Evolutionary conservation across 2,888 invertebrate species (phyloP), one percentile per base, ranked within the genome.

Genomic region (Holacanthella duospinosa): DNA sequence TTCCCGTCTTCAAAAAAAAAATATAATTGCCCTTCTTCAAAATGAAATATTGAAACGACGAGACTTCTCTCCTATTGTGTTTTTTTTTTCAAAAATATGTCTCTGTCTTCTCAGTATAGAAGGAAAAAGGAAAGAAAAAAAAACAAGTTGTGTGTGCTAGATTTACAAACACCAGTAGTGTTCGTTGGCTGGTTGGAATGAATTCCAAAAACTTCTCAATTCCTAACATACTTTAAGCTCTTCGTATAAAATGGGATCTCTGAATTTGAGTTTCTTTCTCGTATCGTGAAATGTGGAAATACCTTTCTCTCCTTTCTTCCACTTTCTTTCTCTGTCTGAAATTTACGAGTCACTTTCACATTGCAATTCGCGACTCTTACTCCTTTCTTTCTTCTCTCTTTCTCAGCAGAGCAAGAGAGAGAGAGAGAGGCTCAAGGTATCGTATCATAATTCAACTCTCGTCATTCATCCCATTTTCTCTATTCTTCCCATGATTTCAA

Each of bases 61-160:
- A 16, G 16, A 12, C 6, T 36, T 36, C 36, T 36, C 16, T 6
- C 36, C 36, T 36, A 36, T 36, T 36, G 36, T 36, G 36, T 36
- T 36, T 36, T 16, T 36, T 6, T 36, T 12, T 12, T 12, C 6
- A 36, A 36, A 36, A 36, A 36, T 36, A 36, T 36, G 36, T 36
- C 36, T 12, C 36, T 36, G 9, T 36, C 36, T 36, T 36, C 36
- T 64, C 56, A 59, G 36, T 28, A 43, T 43, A 29, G 26, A 56
- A 26, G 43, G 54, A 60, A 64, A 67, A 64, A 63, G 63, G 64
- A 63, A 61, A n/a, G n/a, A n/a, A n/a, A n/a, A n/a, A n/a, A n/a
- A n/a, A n/a, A n/a, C n/a, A n/a, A n/a, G n/a, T n/a, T n/a, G n/a
- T n/a, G n/a, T n/a, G n/a, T n/a, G n/a, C 16, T 36, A 48, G 48